These are phyloP conservation scores for Valencia hispanica DNA, from an alignment of 2,797 vertebrate species.

Conservation along the genomic window DNA sequence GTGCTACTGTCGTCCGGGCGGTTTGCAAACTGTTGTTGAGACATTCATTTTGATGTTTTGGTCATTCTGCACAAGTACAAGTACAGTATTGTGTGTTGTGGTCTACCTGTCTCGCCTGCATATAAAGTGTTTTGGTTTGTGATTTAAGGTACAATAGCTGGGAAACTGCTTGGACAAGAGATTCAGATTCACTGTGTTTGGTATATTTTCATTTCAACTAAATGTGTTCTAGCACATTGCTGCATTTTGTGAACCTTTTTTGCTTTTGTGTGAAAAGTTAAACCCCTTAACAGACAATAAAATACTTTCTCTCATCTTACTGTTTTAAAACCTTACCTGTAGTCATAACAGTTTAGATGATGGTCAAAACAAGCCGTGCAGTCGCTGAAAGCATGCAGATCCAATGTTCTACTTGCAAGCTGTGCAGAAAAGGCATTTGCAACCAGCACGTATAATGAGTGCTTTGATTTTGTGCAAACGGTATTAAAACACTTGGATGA, in stretches of 20 bases:
- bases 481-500: constrained; percentile 6
- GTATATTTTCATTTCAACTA: background rate
- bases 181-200: background rate
- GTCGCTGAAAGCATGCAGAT: background rate
- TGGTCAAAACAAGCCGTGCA: constrained; percentile 10
- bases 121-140: background rate
- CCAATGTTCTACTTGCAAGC: background rate
- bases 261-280: background rate
- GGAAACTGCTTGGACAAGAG: background rate
- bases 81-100: background rate
- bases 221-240: background rate
- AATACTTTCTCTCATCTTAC: background rate
- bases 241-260: no score
- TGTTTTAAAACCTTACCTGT: background rate
- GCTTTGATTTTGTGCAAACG: constrained; percentile 42
- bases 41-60: background rate
- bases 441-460: constrained; percentile 30
- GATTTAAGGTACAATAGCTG: background rate
- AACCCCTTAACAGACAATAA: background rate
- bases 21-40: background rate
- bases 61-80: background rate
- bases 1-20: no score
- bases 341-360: constrained; percentile 8
- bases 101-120: background rate
- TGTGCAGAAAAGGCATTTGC: background rate